Evolutionary conservation across 2,888 invertebrate species (phyloP), one percentile per base, ranked within the genome.

Genomic region (Orchesella flavescens): DNA sequence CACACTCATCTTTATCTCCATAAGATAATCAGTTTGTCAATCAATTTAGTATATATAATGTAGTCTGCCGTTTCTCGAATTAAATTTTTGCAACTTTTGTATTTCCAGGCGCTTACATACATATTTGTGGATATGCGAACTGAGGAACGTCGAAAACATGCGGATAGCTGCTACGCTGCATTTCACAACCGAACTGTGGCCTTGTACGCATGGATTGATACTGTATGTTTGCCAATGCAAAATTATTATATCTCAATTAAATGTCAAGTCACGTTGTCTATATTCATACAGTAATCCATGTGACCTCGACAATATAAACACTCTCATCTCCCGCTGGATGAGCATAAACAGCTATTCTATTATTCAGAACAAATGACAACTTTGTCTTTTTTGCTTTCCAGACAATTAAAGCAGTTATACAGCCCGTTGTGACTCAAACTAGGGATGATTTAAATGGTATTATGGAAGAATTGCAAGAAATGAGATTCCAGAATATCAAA

Each of bases 141-240:
- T 10, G 61, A 69, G 1, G 87, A 87, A 19, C 74, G 88, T 24
- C 69, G 88, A 61, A 57, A 72, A 13, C 88, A 88, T 78, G 88
- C 88, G 15, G 87, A 87, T 49, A 76, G 76, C 46, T 88, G 87
- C 81, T 88, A 88, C 74, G 79, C 78, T 5, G 87, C 87, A 1
- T 86, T 87, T 75, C 88, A 88, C 34, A 87, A 86, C 23, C 71
- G 88, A 65, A 79, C 87, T 23, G 86, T 87, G 17, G 88, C 88
- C n/a, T 82, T 88, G 12, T 87, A 86, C 66, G 87, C 86, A 3
- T 88, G 88, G 88, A 79, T 86, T 78, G 87, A 87, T 65, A 86
- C 87, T 46, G 87, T 86, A 63, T 55, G 79, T 78, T 9, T 55
- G 13, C 4, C 69, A 15, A 12, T 12, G n/a, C n/a, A n/a, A 49